A percentile compares a stretch with the other conserved stretches of the same genome.
Conservation (phyloP, 2,797 vertebrate genomes). For the Sebastes minor region DNA sequence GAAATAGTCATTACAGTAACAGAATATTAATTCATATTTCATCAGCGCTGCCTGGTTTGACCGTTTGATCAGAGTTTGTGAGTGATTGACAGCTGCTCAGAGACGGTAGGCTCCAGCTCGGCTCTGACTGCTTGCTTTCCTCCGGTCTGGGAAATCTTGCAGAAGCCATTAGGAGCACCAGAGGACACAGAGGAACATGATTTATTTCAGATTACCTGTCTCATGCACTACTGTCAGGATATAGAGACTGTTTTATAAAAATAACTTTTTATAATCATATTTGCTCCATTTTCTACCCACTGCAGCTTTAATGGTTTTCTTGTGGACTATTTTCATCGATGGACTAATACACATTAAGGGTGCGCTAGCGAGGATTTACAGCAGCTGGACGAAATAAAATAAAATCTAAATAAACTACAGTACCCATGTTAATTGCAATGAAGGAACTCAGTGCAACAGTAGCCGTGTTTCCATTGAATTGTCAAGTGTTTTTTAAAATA, state of each 20-base stretch:
- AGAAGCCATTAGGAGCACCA: fast-evolving
- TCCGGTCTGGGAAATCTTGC: too few species aligned
- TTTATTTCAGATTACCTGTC: too few species aligned
- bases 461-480: background rate
- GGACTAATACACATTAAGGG: background rate
- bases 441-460: background rate
- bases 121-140: fast-evolving
- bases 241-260: too few species aligned
- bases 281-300: too few species aligned
- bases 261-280: too few species aligned
- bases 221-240: too few species aligned
- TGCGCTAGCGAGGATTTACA: background rate
- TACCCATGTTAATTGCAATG: background rate
- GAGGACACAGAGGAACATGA: too few species aligned
- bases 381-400: background rate
- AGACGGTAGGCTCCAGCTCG: too few species aligned
- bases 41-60: too few species aligned
- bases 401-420: background rate
- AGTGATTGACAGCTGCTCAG: too few species aligned
- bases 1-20: too few species aligned
- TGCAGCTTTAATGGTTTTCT: too few species aligned
- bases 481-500: background rate
- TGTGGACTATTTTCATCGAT: background rate
- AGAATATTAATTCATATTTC: fast-evolving
- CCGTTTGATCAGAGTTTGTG: fast-evolving